Conservation (phyloP, 2,888 invertebrate genomes). For the Drosophila meridiana region DNA sequence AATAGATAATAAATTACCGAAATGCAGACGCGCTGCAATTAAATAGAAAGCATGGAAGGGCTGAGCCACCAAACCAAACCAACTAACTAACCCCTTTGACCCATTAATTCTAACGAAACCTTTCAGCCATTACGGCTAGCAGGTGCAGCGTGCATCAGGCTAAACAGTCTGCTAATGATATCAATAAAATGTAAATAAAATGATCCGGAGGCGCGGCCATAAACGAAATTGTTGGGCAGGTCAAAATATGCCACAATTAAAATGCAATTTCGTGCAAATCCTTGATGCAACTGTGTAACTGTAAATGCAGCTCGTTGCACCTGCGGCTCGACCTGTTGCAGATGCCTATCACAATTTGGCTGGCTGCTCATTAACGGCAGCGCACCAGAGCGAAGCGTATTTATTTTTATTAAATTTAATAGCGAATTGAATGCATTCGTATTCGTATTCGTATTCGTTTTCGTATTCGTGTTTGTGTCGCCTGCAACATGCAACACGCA, state of each 20-base stretch:
- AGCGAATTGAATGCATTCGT: conserved; percentile 33
- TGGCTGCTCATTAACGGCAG: conserved; percentile 66
- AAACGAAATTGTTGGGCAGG: conserved; percentile 4
- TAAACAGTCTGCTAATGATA: conserved; percentile 49
- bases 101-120: conserved; percentile 62
- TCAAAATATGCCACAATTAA: conserved; percentile 61
- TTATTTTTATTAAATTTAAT: conserved; percentile 73
- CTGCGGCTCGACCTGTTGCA: conserved; percentile 58
- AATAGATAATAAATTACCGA: conserved; percentile 67
- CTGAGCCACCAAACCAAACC: background rate
- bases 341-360: conserved; percentile 57
- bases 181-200: conserved; percentile 42
- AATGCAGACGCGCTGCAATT: conserved; percentile 56
- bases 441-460: conserved; percentile 21
- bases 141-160: conserved; percentile 48
- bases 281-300: conserved; percentile 35
- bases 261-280: conserved; percentile 71
- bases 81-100: conserved; percentile 47
- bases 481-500: conserved; percentile 37
- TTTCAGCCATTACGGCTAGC: conserved; percentile 54
- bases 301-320: conserved; percentile 37
- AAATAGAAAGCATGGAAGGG: conserved; percentile 25
- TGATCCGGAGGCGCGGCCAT: conserved; percentile 11
- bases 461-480: conserved; percentile 50
- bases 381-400: conserved; percentile 50